Evolutionary conservation across 1,140 invertebrate species (phyloP).

Genomic region (Drosophila sturtevanti): DNA sequence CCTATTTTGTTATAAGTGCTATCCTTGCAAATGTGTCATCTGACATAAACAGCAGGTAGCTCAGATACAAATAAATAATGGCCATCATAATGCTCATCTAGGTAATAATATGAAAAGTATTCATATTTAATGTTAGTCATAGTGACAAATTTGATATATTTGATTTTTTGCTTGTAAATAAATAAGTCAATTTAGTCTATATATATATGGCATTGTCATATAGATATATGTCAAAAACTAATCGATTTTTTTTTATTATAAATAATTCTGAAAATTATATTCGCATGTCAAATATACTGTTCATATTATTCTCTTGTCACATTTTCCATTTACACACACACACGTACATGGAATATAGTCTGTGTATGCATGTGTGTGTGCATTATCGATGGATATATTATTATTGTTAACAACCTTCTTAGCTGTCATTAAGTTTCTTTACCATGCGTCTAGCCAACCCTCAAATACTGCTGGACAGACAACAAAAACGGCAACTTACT

Average conservation of each 20-base stretch:
- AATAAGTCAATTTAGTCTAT: neutral
- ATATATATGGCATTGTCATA: constrained; percentile 2
- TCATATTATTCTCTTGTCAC: neutral
- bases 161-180: constrained; percentile 12
- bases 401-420: neutral
- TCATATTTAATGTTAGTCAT: constrained; percentile 53
- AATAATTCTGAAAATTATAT: neutral
- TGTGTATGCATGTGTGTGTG: neutral
- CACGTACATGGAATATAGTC: too few species aligned
- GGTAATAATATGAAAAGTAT: constrained; percentile 30
- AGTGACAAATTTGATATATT: constrained; percentile 25
- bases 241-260: neutral
- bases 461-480: neutral
- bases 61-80: constrained; percentile 63
- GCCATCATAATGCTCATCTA: constrained; percentile 4
- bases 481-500: neutral
- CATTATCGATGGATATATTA: neutral
- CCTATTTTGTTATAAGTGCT: constrained; percentile 10
- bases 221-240: neutral
- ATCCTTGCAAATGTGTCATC: constrained; percentile 44
- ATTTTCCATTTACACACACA: neutral
- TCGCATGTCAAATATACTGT: neutral
- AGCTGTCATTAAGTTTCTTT: constrained; percentile 2
- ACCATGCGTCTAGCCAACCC: neutral
- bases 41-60: constrained; percentile 62